Base-by-base conservation (phyloP, 2,888 invertebrate genomes). In the Ectemnius continuus region DNA sequence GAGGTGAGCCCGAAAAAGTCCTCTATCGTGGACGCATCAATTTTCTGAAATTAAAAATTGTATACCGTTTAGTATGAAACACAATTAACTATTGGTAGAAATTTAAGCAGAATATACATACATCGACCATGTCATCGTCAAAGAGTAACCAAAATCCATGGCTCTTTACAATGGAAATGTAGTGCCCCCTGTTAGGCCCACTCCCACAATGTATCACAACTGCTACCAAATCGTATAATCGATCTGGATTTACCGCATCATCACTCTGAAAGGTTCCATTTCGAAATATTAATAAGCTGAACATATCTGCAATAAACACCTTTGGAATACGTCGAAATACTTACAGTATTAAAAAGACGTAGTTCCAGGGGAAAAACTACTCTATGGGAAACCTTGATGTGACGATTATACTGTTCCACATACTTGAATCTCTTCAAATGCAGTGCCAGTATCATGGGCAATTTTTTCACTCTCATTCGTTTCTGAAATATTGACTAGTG, bases 71-170 rank as follows among this genome's bases (percentile, higher is more conserved):
- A 45, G 8, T 52, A 36, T 20, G 16, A 60, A 20, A 94, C 11
- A 58, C 36, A 36, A 36, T 1, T 4, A 61, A 20, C 70, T 63
- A n/a, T 5, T 67, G 18, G 56, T 45, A 58, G 13, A 18, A n/a
- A 36, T 23, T 4, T 52, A 26, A 59, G 26, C 18, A 36, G 2
- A 11, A 6, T 1, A 57, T 2, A 23, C 96, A 95, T 92, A 98
- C 98, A 93, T 99, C 99, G 80, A 99, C 99, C 95, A 99, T 98
- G 91, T 99, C 99, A 92, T 99, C 99, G 91, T 99, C 99, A 92
- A 99, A 99, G 4, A 99, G 94, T 82, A 99, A 93, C 99, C 99
- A 99, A 91, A 99, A 97, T 69, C 99, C 98, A 92, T 99, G 98
- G 91, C 98, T 98, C 92, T 99, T 99, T 71, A 99, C 99, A 91